Conservation (phyloP, 2,888 invertebrate genomes). For the Pollenia griseotomentosa region DNA sequence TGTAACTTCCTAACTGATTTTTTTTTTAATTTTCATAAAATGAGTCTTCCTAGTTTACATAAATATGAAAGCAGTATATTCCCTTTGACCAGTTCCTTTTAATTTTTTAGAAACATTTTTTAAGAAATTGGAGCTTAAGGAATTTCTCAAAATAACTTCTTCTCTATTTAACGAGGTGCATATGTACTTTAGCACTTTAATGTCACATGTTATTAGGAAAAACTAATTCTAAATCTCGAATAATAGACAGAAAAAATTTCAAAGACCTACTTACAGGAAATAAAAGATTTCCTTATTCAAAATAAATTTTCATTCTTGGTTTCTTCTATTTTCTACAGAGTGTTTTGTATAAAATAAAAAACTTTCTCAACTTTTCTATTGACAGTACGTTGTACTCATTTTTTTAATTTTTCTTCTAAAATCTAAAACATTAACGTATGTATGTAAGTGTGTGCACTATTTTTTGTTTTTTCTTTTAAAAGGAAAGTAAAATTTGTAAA, state of each 20-base stretch:
- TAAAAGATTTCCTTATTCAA: constrained; percentile 43
- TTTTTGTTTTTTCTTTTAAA: constrained; percentile 40
- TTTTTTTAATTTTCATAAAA: no score
- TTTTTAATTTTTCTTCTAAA: neutral
- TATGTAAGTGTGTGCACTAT: neutral
- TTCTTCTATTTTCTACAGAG: neutral
- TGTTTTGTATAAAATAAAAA: neutral
- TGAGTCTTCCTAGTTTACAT: no score
- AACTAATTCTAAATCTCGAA: neutral
- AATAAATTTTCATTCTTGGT: constrained; percentile 13
- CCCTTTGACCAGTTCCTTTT: no score
- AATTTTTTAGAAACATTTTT: no score
- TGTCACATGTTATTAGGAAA: constrained; percentile 31
- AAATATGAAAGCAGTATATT: no score
- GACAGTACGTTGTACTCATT: constrained; percentile 56
- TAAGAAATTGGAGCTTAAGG: no score
- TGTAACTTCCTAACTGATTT: no score
- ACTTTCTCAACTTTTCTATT: constrained; percentile 43
- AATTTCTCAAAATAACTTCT: neutral
- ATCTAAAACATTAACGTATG: constrained; percentile 15
- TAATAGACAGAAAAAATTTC: neutral
- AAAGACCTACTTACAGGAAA: constrained; percentile 58
- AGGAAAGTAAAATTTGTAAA: constrained; percentile 65
- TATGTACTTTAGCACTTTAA: neutral
- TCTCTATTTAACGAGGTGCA: neutral